Base-by-base conservation (phyloP, 2,113 vertebrate genomes). In the Gadus chalcogrammus region DNA sequence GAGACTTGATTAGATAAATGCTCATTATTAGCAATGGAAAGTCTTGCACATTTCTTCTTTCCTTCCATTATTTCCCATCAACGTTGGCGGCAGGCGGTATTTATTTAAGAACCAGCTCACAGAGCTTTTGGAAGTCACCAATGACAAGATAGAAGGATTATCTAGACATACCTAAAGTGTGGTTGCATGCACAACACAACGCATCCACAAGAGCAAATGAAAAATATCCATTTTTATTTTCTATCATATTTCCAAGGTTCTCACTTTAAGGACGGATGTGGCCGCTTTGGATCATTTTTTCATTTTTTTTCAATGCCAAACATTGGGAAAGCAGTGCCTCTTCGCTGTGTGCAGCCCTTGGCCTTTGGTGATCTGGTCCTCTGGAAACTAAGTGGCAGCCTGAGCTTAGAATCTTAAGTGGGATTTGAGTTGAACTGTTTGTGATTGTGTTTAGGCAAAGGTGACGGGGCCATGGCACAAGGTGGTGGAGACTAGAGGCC, bases 391-490 rank as follows among this genome's bases (percentile, higher is more conserved):
- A 87, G 82, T 79, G 81, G 79, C 76, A 89, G 84, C 75, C 81
- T 64, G 74, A 70, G 83, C 79, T 93, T 87, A 93, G 93, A 96
- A 97, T 90, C 93, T 93, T 90, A 96, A 91, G 87, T 95, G 93
- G 79, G 93, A 93, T 93, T 95, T 94, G 88, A 93, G 93, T 92
- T 82, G 92, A 94, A 89, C 93, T 93, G 85, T 27, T 88, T 84
- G 31, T 35, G 78, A 82, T 77, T 65, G 65, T 83, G 74, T 79
- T 81, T 69, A 76, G 79, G 53, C 59, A 76, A 73, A 85, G 84
- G 79, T 81, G 77, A 73, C 65, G 68, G 77, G 65, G 27, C 55
- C 9, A 38, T 12, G 3, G 53, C 42, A 48, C 42, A 66, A 77
- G 68, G 65, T 56, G 65, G 62, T 42, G 78, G 69, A 9, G 42